Evolutionary conservation across 2,797 vertebrate species (phyloP).

Genomic region (Lacerta agilis): DNA sequence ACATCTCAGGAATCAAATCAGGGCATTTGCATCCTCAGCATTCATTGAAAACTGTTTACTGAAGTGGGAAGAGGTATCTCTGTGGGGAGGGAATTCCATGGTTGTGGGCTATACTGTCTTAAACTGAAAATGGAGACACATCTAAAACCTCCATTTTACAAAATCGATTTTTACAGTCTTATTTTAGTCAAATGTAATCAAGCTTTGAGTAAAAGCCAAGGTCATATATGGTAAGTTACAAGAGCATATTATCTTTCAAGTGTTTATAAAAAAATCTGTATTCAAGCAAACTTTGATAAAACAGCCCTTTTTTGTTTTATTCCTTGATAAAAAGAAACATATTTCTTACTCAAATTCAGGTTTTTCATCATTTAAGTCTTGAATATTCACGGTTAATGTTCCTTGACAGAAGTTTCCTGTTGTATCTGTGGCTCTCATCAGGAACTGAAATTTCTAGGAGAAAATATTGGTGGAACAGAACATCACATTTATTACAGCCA

Average conservation of each 20-base stretch:
- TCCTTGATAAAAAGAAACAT: constrained; percentile 1
- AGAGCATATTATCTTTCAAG: not conserved
- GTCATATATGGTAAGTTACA: not conserved
- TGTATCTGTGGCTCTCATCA: constrained; percentile 60
- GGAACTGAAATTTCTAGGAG: constrained; percentile 61
- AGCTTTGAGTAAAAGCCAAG: not conserved
- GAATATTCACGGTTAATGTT: constrained; percentile 55
- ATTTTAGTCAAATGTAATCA: not conserved
- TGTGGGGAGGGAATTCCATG: too few species aligned
- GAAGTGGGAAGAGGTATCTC: too few species aligned
- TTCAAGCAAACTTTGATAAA: not conserved
- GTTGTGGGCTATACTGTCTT: too few species aligned
- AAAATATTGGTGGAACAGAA: not conserved
- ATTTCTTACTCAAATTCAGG: constrained; percentile 67
- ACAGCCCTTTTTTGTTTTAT: not conserved
- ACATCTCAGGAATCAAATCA: too few species aligned
- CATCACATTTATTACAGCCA: not conserved
- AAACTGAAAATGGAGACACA: too few species aligned
- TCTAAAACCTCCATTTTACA: not conserved
- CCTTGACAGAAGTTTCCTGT: constrained; percentile 56
- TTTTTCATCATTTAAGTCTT: constrained; percentile 63
- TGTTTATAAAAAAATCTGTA: not conserved
- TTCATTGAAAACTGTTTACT: too few species aligned
- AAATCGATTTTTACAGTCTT: not conserved
- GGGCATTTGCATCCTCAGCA: too few species aligned